Evolutionary conservation across 2,888 invertebrate species (phyloP).

Genomic region (Chymomyza amoena): DNA sequence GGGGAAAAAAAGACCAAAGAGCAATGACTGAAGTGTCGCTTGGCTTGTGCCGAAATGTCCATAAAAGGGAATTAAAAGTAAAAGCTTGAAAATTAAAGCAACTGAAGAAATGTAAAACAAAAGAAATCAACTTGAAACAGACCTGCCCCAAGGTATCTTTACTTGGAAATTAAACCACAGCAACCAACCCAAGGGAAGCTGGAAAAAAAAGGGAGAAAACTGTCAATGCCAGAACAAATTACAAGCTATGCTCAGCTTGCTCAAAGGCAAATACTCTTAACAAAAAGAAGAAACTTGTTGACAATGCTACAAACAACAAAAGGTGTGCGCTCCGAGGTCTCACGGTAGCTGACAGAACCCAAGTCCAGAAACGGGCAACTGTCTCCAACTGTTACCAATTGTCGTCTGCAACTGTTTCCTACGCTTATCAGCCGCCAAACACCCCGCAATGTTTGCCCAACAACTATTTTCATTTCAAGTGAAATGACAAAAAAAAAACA

Average conservation of each 20-base stretch:
- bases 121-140: not conserved
- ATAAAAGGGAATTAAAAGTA: conserved; percentile 43
- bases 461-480: conserved; percentile 34
- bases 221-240: not conserved
- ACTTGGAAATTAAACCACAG: not conserved
- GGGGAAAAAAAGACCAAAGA: conserved; percentile 21
- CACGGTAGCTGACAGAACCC: not conserved
- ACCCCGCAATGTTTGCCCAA: conserved; percentile 50
- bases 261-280: not conserved
- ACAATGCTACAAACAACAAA: not conserved
- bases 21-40: conserved; percentile 44
- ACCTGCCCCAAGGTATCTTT: not conserved
- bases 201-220: not conserved
- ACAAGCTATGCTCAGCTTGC: not conserved
- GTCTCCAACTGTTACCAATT: conserved; percentile 33
- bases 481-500: not conserved
- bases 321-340: not conserved
- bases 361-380: conserved; percentile 38
- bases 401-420: not conserved
- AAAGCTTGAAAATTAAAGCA: conserved; percentile 41
- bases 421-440: conserved; percentile 46
- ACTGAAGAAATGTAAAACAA: not conserved
- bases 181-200: not conserved
- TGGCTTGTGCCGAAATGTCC: not conserved
- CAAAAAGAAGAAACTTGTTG: not conserved